phyloP scores from a whole-genome alignment of 2,888 invertebrate species.

The Drosophila emarginata region DNA sequence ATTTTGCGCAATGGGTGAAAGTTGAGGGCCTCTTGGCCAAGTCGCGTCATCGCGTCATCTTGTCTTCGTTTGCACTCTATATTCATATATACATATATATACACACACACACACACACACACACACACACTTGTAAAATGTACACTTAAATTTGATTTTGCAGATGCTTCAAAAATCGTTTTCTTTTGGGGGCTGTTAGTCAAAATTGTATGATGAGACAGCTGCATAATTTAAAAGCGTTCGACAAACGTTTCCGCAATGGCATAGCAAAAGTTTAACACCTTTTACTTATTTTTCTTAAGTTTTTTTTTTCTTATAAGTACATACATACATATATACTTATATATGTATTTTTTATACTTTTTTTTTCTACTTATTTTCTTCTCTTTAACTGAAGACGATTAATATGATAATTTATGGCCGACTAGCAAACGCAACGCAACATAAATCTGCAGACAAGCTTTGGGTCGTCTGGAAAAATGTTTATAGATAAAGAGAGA shows the following conservation, averaged over 20 bases:
- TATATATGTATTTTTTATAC: too few relatives aligned
- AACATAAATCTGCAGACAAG: constrained; percentile 45
- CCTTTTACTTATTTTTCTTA: constrained; percentile 27
- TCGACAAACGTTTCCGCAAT: constrained; percentile 37
- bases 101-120: constrained; percentile 4
- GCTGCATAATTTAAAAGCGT: constrained; percentile 4
- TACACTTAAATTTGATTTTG: constrained; percentile 1
- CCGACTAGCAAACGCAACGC: constrained; percentile 35
- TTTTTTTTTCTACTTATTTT: constrained; percentile 3
- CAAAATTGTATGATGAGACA: neutral
- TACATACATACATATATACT: too few relatives aligned
- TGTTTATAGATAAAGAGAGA: neutral
- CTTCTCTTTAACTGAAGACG: constrained; percentile 15
- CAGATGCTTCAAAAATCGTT: constrained; percentile 11
- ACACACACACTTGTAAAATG: neutral
- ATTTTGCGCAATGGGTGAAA: constrained; percentile 62
- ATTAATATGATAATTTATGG: constrained; percentile 61
- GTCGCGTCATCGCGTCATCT: constrained; percentile 14
- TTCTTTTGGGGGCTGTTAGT: constrained; percentile 5
- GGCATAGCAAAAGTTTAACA: constrained; percentile 33
- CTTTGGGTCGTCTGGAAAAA: constrained; percentile 8
- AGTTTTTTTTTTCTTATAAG: neutral
- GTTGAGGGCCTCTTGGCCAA: constrained; percentile 34
- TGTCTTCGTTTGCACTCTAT: constrained; percentile 19
- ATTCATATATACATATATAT: neutral